Conservation (phyloP, 2,888 invertebrate species). For the Temnothorax ravouxi region DNA sequence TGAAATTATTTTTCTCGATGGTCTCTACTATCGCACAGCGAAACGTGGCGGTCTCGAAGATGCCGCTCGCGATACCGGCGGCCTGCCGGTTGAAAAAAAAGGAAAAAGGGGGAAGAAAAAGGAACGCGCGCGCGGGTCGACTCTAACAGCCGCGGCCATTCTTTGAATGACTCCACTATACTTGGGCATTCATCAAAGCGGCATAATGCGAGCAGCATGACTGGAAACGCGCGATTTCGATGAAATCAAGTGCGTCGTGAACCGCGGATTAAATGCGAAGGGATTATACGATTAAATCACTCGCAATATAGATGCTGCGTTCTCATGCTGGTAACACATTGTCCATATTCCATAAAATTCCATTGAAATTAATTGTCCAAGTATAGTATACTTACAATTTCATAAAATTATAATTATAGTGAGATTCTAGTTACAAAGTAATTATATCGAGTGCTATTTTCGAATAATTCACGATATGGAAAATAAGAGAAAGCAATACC, state of each 20-base stretch:
- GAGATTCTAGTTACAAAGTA: not conserved
- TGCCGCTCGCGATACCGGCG: slow-evolving; percentile 68
- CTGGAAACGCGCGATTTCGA: slow-evolving; percentile 79
- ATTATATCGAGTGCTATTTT: not conserved
- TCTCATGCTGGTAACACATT: slow-evolving; percentile 6
- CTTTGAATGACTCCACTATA: slow-evolving; percentile 84
- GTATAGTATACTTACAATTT: not conserved
- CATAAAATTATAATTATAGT: not conserved
- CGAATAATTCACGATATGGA: slow-evolving; percentile 2
- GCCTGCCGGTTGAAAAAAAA: slow-evolving; percentile 52
- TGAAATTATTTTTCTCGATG: slow-evolving; percentile 39
- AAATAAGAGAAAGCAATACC: not conserved
- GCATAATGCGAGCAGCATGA: slow-evolving; percentile 84
- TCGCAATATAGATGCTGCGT: not conserved
- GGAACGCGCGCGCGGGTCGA: slow-evolving; percentile 12
- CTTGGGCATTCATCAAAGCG: slow-evolving; percentile 83
- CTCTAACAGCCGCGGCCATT: slow-evolving; percentile 68
- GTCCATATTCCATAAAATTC: slow-evolving; percentile 1
- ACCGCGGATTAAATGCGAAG: slow-evolving; percentile 55
- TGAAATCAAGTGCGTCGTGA: slow-evolving; percentile 78
- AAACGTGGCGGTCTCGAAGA: slow-evolving; percentile 59
- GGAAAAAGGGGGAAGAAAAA: slow-evolving; percentile 15
- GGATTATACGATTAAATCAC: slow-evolving; percentile 42
- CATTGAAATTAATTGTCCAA: not conserved
- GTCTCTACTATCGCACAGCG: slow-evolving; percentile 23